phyloP scores from a whole-genome alignment of 2,888 invertebrate species.

The Dasysyrphus tricinctus region DNA sequence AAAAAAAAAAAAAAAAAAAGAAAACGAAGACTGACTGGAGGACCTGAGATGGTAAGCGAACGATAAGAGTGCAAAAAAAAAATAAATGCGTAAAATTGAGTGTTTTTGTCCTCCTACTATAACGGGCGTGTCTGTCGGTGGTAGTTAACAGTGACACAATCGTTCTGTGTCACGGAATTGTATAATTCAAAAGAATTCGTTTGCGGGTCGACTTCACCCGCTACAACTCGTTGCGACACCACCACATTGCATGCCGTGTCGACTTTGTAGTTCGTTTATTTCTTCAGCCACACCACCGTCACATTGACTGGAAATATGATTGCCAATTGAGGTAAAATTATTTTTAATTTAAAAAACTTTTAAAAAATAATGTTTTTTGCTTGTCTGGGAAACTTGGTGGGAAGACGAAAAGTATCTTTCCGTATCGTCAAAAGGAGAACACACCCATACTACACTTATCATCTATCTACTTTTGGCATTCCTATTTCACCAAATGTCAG shows the following conservation, averaged over 20 bases:
- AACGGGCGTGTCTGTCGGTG: slow-evolving; percentile 39
- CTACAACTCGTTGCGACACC: background rate
- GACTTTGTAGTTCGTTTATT: slow-evolving; percentile 51
- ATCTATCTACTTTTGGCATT: too few relatives aligned
- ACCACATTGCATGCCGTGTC: slow-evolving; percentile 34
- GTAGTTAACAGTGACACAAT: slow-evolving; percentile 72
- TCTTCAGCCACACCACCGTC: background rate
- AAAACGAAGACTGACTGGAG: background rate
- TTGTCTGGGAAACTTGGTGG: too few relatives aligned
- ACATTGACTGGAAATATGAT: background rate
- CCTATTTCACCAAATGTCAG: too few relatives aligned
- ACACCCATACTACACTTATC: too few relatives aligned
- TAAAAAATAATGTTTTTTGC: too few relatives aligned
- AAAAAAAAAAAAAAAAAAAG: background rate
- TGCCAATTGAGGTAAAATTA: slow-evolving; percentile 2
- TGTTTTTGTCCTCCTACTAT: slow-evolving; percentile 38
- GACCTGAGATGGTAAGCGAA: slow-evolving; percentile 7
- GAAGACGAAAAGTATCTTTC: too few relatives aligned
- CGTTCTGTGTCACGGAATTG: slow-evolving; percentile 68
- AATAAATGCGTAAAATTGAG: slow-evolving; percentile 60
- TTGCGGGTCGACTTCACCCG: slow-evolving; percentile 53
- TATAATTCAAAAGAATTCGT: slow-evolving; percentile 71
- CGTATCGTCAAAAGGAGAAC: too few relatives aligned
- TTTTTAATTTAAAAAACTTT: background rate
- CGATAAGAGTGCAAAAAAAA: slow-evolving; percentile 9